These are phyloP conservation scores for Celastrina argiolus DNA, from an alignment of 2,888 invertebrate species.

Conservation along the genomic window DNA sequence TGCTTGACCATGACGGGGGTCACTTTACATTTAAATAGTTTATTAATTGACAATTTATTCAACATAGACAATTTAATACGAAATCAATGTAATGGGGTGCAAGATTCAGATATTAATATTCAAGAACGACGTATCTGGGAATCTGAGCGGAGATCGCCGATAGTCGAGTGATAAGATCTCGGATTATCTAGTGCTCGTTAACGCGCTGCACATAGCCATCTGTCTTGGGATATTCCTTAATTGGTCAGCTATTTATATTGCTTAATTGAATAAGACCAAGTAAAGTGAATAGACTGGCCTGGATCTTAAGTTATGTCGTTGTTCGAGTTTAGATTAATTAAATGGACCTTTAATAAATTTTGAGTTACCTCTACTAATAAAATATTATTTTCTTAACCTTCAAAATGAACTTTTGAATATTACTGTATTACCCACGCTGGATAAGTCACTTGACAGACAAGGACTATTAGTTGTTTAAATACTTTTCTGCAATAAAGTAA, in stretches of 20 bases:
- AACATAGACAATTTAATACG: neutral
- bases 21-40: no score
- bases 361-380: no score
- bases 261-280: constrained; percentile 3
- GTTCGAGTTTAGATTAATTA: neutral
- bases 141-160: constrained; percentile 7
- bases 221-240: constrained; percentile 14
- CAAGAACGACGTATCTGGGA: neutral
- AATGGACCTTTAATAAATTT: neutral
- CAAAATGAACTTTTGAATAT: no score
- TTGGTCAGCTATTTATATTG: constrained; percentile 8
- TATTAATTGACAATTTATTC: neutral
- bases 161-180: constrained; percentile 10
- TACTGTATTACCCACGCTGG: no score
- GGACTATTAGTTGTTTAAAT: no score
- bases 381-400: no score
- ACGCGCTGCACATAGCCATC: neutral
- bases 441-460: no score
- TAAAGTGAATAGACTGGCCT: neutral
- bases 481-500: no score
- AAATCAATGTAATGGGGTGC: neutral
- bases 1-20: no score
- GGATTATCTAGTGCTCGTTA: constrained; percentile 10
- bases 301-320: neutral
- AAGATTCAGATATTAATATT: constrained; percentile 14